Base-by-base conservation (phyloP, 2,888 invertebrate genomes). In the Agrilus mali region DNA sequence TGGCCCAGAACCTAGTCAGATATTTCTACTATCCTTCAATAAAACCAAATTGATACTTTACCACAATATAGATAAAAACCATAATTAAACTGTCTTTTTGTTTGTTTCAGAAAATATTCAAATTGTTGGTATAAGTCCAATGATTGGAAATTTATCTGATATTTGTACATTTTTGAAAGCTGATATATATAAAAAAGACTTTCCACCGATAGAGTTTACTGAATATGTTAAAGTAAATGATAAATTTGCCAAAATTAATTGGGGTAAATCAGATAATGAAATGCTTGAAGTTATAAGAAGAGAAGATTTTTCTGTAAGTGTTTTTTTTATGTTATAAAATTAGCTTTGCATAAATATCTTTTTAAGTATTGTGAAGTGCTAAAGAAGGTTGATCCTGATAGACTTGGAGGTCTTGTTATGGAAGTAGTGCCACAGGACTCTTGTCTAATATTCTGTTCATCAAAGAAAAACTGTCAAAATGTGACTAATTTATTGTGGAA, bases 111-210 rank as follows among this genome's bases (percentile, higher is more conserved):
- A 70, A 36, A 68, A 68, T 43, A 81, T 88, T 46, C 94, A 94
- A 63, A 82, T 97, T 45, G 77, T 97, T 14, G 95, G 93, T 16
- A 96, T 97, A 94, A 94, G 93, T 66, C 97, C 97, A 0, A 97
- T 97, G 0, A 85, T 97, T 54, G 93, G 89, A 45, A 96, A 97
- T 68, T 69, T 95, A 42, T 63, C 75, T 0, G 89, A 95, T 58
- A 54, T 98, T 36, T 79, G 84, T 1, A 57, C 64, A 42, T 97
- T 94, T 66, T 69, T 98, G 2, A 73, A 80, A 42, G 86, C 94
- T 0, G 82, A 86, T 40, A 71, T 87, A 12, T 96, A 84, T 63
- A 76, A 80, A 12, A 78, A 82, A 44, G 77, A 92, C 60, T 97
- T 96, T 68, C 74, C 96, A 35, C 96, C 96, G 0, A 84, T 95